These are phyloP conservation scores for Barypeithes pellucidus DNA, from an alignment of 2,888 invertebrate genomes.

Conservation along the genomic window DNA sequence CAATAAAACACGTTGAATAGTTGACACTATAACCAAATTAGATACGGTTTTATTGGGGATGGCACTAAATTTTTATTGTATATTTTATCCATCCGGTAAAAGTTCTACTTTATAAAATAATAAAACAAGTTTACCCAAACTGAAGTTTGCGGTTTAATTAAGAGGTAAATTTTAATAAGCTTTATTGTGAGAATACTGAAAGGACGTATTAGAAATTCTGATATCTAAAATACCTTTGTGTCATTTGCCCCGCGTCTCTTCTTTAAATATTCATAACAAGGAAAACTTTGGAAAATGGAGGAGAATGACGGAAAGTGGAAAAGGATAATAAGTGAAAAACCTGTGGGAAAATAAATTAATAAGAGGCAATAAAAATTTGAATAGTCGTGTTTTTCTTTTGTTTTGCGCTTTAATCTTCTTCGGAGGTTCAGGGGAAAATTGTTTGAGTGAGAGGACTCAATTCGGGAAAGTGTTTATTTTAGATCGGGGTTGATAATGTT, in stretches of 20 bases:
- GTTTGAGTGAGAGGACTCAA: not conserved
- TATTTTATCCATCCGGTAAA: constrained; percentile 14
- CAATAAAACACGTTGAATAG: no score
- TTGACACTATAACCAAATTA: no score
- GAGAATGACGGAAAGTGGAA: constrained; percentile 21
- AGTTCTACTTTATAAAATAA: constrained; percentile 33
- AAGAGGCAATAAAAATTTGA: constrained; percentile 20
- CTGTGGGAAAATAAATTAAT: constrained; percentile 23
- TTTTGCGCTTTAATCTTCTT: constrained; percentile 3
- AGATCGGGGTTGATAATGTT: not conserved
- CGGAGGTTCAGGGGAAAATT: not conserved
- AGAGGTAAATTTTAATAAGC: constrained; percentile 52
- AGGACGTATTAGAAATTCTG: constrained; percentile 42
- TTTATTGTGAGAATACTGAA: constrained; percentile 36
- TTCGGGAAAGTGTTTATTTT: not conserved
- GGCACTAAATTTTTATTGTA: no score
- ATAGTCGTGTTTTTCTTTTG: constrained; percentile 18
- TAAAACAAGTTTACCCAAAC: constrained; percentile 28
- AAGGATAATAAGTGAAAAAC: constrained; percentile 19
- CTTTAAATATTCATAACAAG: constrained; percentile 37
- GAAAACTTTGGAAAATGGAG: constrained; percentile 23
- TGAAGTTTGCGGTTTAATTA: constrained; percentile 47
- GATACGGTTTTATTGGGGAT: no score
- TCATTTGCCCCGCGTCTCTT: constrained; percentile 33
- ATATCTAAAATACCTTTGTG: constrained; percentile 47